Evolutionary conservation across 1,140 invertebrate species (phyloP), one percentile per base, ranked within the genome.

Genomic region (Bursaphelenchus mucronatus): DNA sequence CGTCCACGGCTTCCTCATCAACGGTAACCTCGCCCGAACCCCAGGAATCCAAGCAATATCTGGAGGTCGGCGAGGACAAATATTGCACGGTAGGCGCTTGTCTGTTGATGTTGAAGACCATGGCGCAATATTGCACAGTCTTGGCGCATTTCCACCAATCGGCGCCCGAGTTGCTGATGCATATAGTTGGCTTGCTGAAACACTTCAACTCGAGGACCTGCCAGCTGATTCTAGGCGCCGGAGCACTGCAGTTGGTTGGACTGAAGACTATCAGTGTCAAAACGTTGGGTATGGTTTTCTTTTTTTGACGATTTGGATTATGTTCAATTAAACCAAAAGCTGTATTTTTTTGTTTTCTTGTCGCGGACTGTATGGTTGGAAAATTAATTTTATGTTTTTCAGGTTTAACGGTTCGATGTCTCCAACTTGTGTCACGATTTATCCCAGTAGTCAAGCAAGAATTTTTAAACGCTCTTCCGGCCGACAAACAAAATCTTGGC

Each of bases 251-350:
- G 78, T 88, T 92, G 66, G 91, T 92, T 15, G 93, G 94, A 0
- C 83, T 97, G 47, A 97, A 95, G 84, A 95, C 91, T 50, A 98
- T 99, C 54, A 94, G 92, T 0, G 93, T 90, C 67, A 90, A 89
- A 47, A 96, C 94, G 85, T 84, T 97, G 66, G 84, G 84, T 83
- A 63, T 30, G 11, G 9, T 52, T 66, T 50, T 41, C n/a, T n/a
- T n/a, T n/a, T n/a, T n/a, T n/a, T n/a, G n/a, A n/a, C n/a, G n/a
- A n/a, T n/a, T n/a, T n/a, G n/a, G n/a, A n/a, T n/a, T n/a, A n/a
- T n/a, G n/a, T n/a, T n/a, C n/a, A n/a, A n/a, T 8, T n/a, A 10
- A 11, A 17, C 11, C 0, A 4, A 61, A 2, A 5, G 49, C n/a
- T 3, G n/a, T 19, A 3, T 61, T 52, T 30, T 15, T 61, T 30